phyloP scores from a whole-genome alignment of 2,797 vertebrate genomes.

The Ibycter americanus region DNA sequence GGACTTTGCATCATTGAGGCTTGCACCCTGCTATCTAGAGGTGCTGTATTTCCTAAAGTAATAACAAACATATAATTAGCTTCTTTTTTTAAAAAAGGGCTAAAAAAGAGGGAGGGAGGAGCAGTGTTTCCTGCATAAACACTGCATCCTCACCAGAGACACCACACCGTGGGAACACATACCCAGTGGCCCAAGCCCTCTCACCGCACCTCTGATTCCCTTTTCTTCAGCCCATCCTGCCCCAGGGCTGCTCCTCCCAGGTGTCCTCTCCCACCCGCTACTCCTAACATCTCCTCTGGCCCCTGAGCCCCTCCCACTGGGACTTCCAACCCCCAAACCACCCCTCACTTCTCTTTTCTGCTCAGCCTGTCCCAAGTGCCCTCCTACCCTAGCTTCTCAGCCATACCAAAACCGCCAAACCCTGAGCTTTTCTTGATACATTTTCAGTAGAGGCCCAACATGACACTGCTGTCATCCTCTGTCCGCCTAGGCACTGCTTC shows the following conservation, averaged over 20 bases:
- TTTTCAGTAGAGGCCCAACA: not conserved
- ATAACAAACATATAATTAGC: not conserved
- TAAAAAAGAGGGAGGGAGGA: not conserved
- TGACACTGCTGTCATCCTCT: not conserved
- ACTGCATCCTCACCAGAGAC: not conserved
- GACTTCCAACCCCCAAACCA: not conserved
- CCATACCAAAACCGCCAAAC: not conserved
- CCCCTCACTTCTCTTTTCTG: not conserved
- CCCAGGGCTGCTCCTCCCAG: not conserved
- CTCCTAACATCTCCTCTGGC: not conserved
- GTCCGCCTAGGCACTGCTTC: not conserved
- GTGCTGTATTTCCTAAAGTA: not conserved
- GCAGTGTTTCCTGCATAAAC: not conserved
- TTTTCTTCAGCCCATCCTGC: not conserved
- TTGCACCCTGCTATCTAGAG: not conserved
- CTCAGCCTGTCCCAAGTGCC: not conserved
- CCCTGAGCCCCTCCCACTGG: not conserved
- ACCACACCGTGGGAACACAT: accelerated
- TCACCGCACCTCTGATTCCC: accelerated
- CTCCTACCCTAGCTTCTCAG: not conserved
- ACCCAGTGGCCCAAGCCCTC: not conserved
- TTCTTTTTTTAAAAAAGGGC: not conserved
- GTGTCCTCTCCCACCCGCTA: not conserved
- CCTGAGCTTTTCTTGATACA: not conserved
- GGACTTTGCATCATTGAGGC: not conserved